A percentile compares a stretch with the other conserved stretches of the same genome.
phyloP scores from a whole-genome alignment of 2,113 vertebrate species.

The Opisthocomus hoazin region DNA sequence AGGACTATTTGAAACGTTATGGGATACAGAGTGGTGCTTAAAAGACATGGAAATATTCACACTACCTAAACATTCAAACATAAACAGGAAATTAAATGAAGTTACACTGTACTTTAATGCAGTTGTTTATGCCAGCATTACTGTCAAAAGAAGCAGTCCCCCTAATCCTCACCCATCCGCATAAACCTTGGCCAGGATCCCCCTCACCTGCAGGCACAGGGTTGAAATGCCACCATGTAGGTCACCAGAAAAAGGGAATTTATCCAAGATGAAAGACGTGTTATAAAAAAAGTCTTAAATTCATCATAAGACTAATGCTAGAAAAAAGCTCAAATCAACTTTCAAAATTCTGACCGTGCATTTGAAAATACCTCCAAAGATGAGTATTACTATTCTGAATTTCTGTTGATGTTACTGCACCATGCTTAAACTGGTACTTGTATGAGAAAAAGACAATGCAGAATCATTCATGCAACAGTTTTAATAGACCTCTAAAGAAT shows the following conservation, averaged over 20 bases:
- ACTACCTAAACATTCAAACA: neutral
- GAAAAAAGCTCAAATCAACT: neutral
- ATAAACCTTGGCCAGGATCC: neutral
- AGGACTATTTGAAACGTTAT: neutral
- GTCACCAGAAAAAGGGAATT: neutral
- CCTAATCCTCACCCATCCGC: neutral
- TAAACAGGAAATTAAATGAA: neutral
- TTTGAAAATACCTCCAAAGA: neutral
- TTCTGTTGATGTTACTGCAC: neutral
- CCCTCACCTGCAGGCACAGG: neutral
- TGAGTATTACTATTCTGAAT: neutral
- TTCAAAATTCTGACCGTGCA: neutral
- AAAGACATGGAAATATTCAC: neutral
- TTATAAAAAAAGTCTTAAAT: neutral
- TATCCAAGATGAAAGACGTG: neutral
- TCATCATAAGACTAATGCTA: neutral
- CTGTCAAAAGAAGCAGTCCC: neutral
- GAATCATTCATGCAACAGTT: neutral
- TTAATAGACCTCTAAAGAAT: neutral
- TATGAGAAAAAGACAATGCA: neutral
- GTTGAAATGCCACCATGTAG: neutral
- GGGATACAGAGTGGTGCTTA: neutral
- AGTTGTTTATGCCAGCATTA: neutral
- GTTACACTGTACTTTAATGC: neutral
- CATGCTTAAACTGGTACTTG: neutral